Percentiles rank a stretch among this genome's conserved stretches.
phyloP scores from a whole-genome alignment of 2,888 invertebrate genomes.

The Latrodectus elegans region DNA sequence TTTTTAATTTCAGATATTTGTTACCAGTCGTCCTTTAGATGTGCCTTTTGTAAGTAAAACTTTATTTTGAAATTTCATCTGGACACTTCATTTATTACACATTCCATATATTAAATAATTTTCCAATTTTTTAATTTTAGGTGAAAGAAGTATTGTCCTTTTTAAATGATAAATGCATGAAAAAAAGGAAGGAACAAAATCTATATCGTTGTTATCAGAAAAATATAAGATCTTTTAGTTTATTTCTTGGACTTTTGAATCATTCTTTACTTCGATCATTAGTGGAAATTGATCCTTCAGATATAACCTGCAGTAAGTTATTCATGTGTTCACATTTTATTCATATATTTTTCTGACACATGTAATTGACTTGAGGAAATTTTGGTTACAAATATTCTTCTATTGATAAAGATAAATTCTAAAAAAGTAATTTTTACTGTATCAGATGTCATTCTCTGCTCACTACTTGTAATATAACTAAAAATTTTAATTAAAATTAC shows the following conservation, averaged over 20 bases:
- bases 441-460: no score
- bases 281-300: slow-evolving; percentile 7
- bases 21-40: slow-evolving; percentile 22
- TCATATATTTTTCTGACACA: no score
- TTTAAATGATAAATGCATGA: slow-evolving; percentile 10
- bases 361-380: no score
- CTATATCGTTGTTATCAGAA: slow-evolving; percentile 27
- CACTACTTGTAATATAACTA: no score
- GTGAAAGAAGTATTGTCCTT: slow-evolving; percentile 16
- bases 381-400: no score
- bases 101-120: not conserved
- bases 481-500: no score
- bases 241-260: slow-evolving; percentile 37
- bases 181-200: slow-evolving; percentile 4
- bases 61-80: no score
- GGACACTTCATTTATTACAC: not conserved
- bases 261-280: slow-evolving; percentile 34
- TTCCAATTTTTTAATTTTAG: slow-evolving; percentile 9
- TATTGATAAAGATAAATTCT: no score
- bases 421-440: no score
- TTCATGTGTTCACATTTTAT: no score
- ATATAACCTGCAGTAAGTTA: not conserved
- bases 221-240: slow-evolving; percentile 42
- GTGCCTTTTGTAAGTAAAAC: slow-evolving; percentile 9
- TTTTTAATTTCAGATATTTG: slow-evolving; percentile 32